Conservation (phyloP, 2,113 vertebrate species). For the Sakesphorus luctuosus region DNA sequence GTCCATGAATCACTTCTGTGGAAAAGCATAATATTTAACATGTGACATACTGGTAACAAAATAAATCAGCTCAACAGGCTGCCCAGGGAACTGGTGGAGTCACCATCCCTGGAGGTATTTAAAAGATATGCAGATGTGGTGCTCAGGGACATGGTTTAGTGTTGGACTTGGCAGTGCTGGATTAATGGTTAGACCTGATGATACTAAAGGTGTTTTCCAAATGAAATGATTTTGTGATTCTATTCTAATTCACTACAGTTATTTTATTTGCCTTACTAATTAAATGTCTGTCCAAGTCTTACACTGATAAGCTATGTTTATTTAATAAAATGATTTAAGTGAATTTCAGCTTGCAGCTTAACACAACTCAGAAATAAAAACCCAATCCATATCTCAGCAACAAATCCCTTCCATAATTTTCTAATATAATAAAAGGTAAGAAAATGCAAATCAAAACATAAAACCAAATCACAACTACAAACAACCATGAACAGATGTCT, state of each 20-base stretch:
- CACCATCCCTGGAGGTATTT: not conserved
- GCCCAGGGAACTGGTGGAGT: not conserved
- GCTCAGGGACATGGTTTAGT: not conserved
- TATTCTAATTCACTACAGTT: not conserved
- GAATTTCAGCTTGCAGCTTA: not conserved
- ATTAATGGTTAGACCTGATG: fast-evolving
- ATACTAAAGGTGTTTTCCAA: not conserved
- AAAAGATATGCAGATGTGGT: fast-evolving
- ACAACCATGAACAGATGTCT: not conserved
- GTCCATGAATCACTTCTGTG: not conserved
- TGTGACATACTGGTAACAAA: not conserved
- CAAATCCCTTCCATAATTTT: not conserved
- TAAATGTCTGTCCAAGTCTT: not conserved
- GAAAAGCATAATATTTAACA: not conserved
- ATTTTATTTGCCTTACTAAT: not conserved
- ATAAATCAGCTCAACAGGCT: not conserved
- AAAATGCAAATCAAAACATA: slow-evolving; percentile 4
- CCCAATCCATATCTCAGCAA: not conserved
- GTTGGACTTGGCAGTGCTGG: not conserved
- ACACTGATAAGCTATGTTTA: not conserved
- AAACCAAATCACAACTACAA: not conserved
- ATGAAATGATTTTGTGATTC: not conserved
- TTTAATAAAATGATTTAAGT: not conserved
- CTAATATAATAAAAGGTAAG: not conserved
- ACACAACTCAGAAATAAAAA: not conserved